Evolutionary conservation across 2,797 vertebrate genomes (phyloP).

Genomic region (Pangasius larnaudii): DNA sequence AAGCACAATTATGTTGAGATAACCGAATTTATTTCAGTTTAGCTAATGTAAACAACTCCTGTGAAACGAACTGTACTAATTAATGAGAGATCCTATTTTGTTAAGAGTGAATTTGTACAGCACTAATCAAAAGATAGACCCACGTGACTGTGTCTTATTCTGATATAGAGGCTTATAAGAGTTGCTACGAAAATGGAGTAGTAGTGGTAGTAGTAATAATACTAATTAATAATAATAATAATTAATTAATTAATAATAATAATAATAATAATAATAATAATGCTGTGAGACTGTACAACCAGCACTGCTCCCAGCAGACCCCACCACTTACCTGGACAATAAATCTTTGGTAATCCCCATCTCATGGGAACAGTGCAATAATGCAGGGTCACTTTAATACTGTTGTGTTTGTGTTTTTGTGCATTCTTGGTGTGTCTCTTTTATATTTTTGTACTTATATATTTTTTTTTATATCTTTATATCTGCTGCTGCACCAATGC

Average conservation of each 20-base stretch:
- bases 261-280: not conserved
- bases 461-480: too few species aligned
- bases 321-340: too few species aligned
- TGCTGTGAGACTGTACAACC: too few species aligned
- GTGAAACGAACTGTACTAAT: not conserved
- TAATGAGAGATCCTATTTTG: not conserved
- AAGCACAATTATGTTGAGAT: not conserved
- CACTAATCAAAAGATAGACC: not conserved
- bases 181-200: not conserved
- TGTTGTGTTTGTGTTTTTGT: too few species aligned
- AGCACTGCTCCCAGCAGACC: too few species aligned
- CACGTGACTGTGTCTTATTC: not conserved
- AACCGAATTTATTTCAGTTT: not conserved
- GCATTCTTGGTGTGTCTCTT: too few species aligned
- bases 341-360: too few species aligned
- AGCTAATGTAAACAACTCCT: not conserved
- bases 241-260: too few species aligned
- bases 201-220: not conserved
- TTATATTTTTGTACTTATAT: too few species aligned
- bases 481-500: too few species aligned
- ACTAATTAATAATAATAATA: not conserved
- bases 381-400: too few species aligned
- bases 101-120: not conserved
- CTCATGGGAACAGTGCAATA: too few species aligned
- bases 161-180: not conserved